These are phyloP conservation scores for Odocoileus hemionus DNA, from an alignment of 2,113 vertebrate species.

Conservation along the genomic window DNA sequence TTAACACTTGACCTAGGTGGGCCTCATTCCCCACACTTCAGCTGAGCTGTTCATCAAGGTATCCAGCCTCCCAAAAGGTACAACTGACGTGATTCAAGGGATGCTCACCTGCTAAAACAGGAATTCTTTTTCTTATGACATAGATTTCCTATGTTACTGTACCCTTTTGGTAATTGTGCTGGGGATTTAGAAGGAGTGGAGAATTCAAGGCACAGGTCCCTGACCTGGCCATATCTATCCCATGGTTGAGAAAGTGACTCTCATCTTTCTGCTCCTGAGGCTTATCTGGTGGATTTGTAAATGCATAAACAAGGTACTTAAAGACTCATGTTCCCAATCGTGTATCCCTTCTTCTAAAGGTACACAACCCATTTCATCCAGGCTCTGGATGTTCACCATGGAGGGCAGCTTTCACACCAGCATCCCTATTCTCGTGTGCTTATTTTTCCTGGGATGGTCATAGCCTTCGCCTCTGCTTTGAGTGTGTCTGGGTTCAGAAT, in stretches of 20 bases:
- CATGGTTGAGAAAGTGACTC: not conserved
- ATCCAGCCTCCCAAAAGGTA: not conserved
- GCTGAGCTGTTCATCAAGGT: not conserved
- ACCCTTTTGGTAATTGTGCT: not conserved
- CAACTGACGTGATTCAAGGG: not conserved
- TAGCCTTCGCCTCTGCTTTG: not conserved
- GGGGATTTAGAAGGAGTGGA: not conserved
- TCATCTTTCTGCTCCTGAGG: not conserved
- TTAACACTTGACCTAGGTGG: not conserved
- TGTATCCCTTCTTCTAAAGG: not conserved
- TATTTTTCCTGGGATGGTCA: not conserved
- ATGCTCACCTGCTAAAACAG: not conserved
- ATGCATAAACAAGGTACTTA: not conserved
- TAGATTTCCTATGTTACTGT: not conserved
- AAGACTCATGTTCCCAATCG: not conserved
- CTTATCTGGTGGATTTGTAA: not conserved
- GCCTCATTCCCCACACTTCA: fast-evolving
- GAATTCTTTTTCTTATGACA: not conserved
- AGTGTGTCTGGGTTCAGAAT: not conserved
- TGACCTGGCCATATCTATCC: fast-evolving
- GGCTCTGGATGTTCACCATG: not conserved
- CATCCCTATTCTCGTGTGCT: fast-evolving
- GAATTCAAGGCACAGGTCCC: not conserved
- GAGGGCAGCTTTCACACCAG: not conserved
- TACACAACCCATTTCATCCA: not conserved